Base-by-base conservation (phyloP, 1,140 invertebrate genomes). In the Oedothorax gibbosus region DNA sequence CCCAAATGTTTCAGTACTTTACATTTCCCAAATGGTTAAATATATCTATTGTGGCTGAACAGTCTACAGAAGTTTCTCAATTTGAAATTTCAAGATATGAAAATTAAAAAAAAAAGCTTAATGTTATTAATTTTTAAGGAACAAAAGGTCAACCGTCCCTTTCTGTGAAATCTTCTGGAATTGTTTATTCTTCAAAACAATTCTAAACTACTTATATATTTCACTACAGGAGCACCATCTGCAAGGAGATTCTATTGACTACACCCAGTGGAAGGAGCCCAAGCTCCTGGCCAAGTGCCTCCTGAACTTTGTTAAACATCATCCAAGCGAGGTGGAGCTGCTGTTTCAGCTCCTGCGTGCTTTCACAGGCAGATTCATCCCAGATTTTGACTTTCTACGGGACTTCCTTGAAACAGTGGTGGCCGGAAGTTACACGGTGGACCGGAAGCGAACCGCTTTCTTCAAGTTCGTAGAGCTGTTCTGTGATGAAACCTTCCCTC, bases 401-500 rank as follows among this genome's bases (percentile, higher is more conserved):
- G 96, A 97, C 86, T 99, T 98, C 90, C 90, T 99, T 2, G 97
- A 99, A 88, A 95, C 96, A 84, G 97, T 95, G 5, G 96, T 99
- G 0, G 96, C 97, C 0, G 94, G 98, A 90, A 96, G 94, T 73
- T 99, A 96, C 89, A 94, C 95, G 0, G 94, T 98, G 0, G 95
- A 97, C 78, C 99, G 98, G 97, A 99, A 99, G 89, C 92, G 98
- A 66, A 93, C 93, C 68, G 96, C 97, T 0, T 99, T 99, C 91
- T 98, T 98, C 91, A 94, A 95, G 86, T 99, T 99, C 90, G 97
- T 99, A 6, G 94, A 98, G 85, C 92, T 96, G 86, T 98, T 99
- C 89, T 93, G 94, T 60, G 93, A 93, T 60, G 92, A 93, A 57
- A 91, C 86, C 51, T 91, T 90, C 84, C 88, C 95, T 2, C 35